phyloP scores from a whole-genome alignment of 2,888 invertebrate genomes.

The Lamproptera curius region DNA sequence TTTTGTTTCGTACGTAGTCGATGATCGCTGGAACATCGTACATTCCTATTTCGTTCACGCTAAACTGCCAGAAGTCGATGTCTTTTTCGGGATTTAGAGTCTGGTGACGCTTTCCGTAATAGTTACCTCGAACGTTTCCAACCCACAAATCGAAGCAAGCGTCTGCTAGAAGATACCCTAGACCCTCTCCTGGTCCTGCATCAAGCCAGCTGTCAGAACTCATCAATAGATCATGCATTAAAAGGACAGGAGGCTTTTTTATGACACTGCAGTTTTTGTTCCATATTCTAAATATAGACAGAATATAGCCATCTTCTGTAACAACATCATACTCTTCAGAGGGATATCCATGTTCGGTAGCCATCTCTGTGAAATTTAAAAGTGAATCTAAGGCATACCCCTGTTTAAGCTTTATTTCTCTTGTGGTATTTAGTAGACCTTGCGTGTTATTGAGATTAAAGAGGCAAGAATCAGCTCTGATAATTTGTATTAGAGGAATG shows the following conservation, averaged over 20 bases:
- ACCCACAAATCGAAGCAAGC: conserved; percentile 74
- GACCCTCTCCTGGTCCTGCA: conserved; percentile 34
- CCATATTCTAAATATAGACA: conserved; percentile 32
- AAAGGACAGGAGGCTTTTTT: conserved; percentile 37
- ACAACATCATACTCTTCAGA: conserved; percentile 24
- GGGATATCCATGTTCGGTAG: conserved; percentile 21
- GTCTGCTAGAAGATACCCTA: conserved; percentile 64
- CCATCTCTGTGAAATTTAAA: conserved; percentile 23
- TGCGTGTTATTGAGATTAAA: too few species aligned
- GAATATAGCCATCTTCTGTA: conserved; percentile 33
- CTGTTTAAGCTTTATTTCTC: neutral
- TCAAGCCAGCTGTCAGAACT: conserved; percentile 46
- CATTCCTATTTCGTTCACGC: conserved; percentile 81
- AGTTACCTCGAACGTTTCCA: conserved; percentile 77
- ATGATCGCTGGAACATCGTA: neutral
- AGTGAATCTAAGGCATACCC: neutral
- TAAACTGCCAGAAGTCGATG: conserved; percentile 71
- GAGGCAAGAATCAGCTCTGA: too few species aligned
- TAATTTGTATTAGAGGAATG: too few species aligned
- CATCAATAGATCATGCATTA: conserved; percentile 50
- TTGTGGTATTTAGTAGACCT: neutral
- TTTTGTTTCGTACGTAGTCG: neutral
- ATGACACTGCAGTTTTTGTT: conserved; percentile 25
- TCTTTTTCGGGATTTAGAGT: conserved; percentile 55
- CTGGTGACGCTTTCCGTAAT: conserved; percentile 77